phyloP scores from a whole-genome alignment of 2,113 vertebrate genomes.

The Platysternon megacephalum region DNA sequence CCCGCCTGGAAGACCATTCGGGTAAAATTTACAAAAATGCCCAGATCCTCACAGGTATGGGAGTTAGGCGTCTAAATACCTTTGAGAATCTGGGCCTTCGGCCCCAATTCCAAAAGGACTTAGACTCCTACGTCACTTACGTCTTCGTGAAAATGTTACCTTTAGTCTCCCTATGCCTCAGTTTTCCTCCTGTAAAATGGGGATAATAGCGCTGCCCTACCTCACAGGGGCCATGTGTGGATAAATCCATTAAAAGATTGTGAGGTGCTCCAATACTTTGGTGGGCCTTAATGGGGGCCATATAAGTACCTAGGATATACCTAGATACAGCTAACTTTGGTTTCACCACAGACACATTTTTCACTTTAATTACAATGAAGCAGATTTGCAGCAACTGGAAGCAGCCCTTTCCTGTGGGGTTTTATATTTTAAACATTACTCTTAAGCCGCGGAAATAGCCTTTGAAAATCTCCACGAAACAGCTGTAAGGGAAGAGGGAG shows the following conservation, averaged over 20 bases:
- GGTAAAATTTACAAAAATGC: neutral
- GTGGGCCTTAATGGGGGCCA: neutral
- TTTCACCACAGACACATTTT: neutral
- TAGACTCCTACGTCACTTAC: neutral
- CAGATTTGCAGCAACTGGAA: neutral
- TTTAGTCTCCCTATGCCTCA: neutral
- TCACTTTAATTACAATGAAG: neutral
- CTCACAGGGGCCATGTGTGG: neutral
- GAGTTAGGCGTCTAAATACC: neutral
- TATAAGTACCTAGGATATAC: neutral
- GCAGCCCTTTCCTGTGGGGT: neutral
- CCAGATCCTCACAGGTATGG: neutral
- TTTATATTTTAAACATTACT: neutral
- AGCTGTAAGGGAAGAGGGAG: neutral
- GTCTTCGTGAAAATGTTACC: accelerated
- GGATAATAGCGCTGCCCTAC: neutral
- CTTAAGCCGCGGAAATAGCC: neutral
- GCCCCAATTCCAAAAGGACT: neutral
- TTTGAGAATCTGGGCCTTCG: neutral
- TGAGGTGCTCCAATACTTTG: neutral
- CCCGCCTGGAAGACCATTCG: neutral
- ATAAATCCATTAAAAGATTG: neutral
- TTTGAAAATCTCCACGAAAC: neutral
- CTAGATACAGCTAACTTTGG: neutral
- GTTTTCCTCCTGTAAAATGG: neutral